phyloP scores from a whole-genome alignment of 1,140 invertebrate genomes.

The Scaptomyza graminum region DNA sequence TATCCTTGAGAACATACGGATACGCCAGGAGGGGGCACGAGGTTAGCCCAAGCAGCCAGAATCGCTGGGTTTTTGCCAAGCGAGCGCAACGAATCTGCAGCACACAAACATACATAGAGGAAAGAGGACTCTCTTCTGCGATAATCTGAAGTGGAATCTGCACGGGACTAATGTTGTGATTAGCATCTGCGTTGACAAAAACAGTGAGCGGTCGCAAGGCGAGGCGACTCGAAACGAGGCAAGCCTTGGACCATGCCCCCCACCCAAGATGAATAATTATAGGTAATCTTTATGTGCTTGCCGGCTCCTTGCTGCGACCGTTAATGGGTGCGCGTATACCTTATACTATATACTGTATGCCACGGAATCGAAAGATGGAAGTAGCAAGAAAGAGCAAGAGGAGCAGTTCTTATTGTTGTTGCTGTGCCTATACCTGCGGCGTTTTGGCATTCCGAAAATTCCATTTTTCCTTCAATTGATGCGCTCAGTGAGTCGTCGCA shows the following conservation, averaged over 20 bases:
- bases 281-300: conserved; percentile 76
- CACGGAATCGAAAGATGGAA: neutral
- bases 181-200: conserved; percentile 84
- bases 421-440: conserved; percentile 55
- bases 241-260: conserved; percentile 40
- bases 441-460: conserved; percentile 75
- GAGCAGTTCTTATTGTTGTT: neutral
- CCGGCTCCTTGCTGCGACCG: conserved; percentile 80
- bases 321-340: conserved; percentile 67
- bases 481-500: conserved; percentile 74
- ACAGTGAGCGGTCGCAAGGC: conserved; percentile 75
- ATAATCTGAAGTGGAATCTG: conserved; percentile 69
- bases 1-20: conserved; percentile 48
- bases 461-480: conserved; percentile 70
- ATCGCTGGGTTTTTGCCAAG: conserved; percentile 41
- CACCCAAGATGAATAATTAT: conserved; percentile 84
- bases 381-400: conserved; percentile 1
- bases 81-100: conserved; percentile 48
- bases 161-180: conserved; percentile 81
- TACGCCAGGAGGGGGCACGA: conserved; percentile 46
- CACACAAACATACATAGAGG: neutral
- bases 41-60: conserved; percentile 67
- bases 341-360: conserved; percentile 1
- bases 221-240: conserved; percentile 2
- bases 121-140: conserved; percentile 5